Base-by-base conservation (phyloP, 2,888 invertebrate genomes). In the Miltochrista miniata region DNA sequence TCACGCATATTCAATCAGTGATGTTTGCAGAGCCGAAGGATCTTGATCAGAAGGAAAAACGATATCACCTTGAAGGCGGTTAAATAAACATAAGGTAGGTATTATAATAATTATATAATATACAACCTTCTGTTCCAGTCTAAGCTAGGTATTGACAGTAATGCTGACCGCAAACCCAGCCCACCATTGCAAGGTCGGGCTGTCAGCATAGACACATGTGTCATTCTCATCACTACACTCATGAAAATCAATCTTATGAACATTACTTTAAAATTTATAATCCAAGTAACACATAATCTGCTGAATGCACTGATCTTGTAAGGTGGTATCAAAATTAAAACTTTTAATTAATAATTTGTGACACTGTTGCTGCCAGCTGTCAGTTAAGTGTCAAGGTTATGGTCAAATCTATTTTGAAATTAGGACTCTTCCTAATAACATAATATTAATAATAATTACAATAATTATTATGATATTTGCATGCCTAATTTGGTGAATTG, bases 261-360 rank as follows among this genome's bases (percentile, higher is more conserved):
- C 18, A 33, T 12, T 14, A 7, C 0, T 10, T 12, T 61, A 68
- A 42, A 41, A 43, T 54, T 52, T 35, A 30, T 8, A 40, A 24
- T 29, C 15, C 46, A 48, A 48, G 41, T 56, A 60, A 64, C 12
- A 45, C n/a, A 36, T 15, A 29, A 30, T 30, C 30, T 14, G 2
- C 56, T 66, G 47, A 64, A 73, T 65, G 72, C 76, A 66, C 36
- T 72, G 70, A 78, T 78, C 80, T 80, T 77, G 79, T 73, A 64
- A 62, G 48, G 61, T 49, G 58, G 66, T 73, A 67, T 74, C 61
- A 64, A 64, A 64, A 64, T 64, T 69, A 63, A 59, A 58, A 56
- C 56, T 68, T 71, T 68, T 66, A 73, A 71, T 73, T 64, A 68
- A 63, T 58, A 53, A 54, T 47, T 61, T 76, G 78, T 78, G 79